Evolutionary conservation across 2,888 invertebrate species (phyloP), one percentile per base, ranked within the genome.

Genomic region (Heliconius erato): DNA sequence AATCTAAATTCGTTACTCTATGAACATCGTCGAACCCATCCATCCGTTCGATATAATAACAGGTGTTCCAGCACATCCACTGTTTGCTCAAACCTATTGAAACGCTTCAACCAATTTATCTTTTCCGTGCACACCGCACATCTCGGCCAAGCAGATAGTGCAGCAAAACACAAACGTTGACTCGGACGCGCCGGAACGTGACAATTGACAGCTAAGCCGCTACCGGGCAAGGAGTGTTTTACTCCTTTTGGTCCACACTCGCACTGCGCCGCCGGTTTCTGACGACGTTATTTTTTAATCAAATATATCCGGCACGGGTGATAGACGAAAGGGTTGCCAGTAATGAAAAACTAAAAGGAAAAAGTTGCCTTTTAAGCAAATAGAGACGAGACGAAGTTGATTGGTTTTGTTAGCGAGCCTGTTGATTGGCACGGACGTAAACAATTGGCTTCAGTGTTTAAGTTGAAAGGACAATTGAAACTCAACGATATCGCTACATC

Each of bases 281-380:
- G 96, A 95, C 95, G 96, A 96, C 96, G 95, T 96, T 96, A 96
- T 96, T 96, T 96, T 96, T 96, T 96, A 96, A 96, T 96, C 96
- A 96, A 96, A 96, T 96, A 96, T 96, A 96, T 96, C 96, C 96
- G 92, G 93, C 92, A 90, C 95, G 94, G 93, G 94, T 95, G 95
- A 96, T 94, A 94, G 92, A 91, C 94, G 94, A 94, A 95, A 95
- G 95, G 96, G 95, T 94, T 93, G 94, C 91, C 54, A 92, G 90
- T 91, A 94, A 91, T 93, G 93, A 91, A 93, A 94, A 95, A 93
- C 93, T 92, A 95, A 95, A 95, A 95, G 92, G 92, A 94, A 95
- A 94, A 95, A 95, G 92, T 90, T 88, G 86, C 88, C 94, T 94
- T 95, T 95, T 95, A 95, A 95, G 95, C 96, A 96, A 96, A 96